Percentiles rank a stretch among this genome's conserved stretches.
These are phyloP conservation scores for Chaetodon trifascialis DNA, from an alignment of 2,113 vertebrate genomes.

Conservation along the genomic window DNA sequence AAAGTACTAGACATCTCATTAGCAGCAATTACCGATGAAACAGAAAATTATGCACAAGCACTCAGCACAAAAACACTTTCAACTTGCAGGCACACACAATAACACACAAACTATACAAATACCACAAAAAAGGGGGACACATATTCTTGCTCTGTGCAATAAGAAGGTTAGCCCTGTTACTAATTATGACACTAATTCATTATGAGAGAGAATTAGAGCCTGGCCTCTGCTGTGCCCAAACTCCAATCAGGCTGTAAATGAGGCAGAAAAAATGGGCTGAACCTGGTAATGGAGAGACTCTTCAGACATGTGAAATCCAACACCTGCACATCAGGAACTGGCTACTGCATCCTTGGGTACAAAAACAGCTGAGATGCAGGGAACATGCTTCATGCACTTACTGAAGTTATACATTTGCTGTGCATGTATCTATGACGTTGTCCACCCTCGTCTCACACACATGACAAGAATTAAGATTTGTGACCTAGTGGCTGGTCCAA, in stretches of 20 bases:
- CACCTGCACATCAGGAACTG: conserved; percentile 54
- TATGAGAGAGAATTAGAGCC: conserved; percentile 78
- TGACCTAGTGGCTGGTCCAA: background rate
- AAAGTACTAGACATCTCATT: conserved; percentile 73
- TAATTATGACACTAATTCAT: conserved; percentile 84
- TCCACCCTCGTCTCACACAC: background rate
- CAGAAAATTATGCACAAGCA: conserved; percentile 61
- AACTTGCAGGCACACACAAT: conserved; percentile 6
- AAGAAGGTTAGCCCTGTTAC: conserved; percentile 75
- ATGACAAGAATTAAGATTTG: background rate
- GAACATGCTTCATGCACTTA: background rate
- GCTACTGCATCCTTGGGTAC: background rate
- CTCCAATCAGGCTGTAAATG: conserved; percentile 82
- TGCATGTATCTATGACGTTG: background rate
- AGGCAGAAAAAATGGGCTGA: conserved; percentile 77
- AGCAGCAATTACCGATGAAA: conserved; percentile 74
- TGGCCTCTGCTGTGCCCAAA: conserved; percentile 73
- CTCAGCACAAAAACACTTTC: conserved; percentile 27
- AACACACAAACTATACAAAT: conserved; percentile 43
- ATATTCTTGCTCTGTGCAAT: conserved; percentile 52
- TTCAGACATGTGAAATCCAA: conserved; percentile 59
- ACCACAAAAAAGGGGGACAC: conserved; percentile 30
- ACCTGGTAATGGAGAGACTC: conserved; percentile 68
- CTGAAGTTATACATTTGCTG: too few relatives aligned
- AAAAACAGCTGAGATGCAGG: background rate